These are phyloP conservation scores for Dromiciops gliroides DNA, from an alignment of 2,113 vertebrate species.

Conservation along the genomic window DNA sequence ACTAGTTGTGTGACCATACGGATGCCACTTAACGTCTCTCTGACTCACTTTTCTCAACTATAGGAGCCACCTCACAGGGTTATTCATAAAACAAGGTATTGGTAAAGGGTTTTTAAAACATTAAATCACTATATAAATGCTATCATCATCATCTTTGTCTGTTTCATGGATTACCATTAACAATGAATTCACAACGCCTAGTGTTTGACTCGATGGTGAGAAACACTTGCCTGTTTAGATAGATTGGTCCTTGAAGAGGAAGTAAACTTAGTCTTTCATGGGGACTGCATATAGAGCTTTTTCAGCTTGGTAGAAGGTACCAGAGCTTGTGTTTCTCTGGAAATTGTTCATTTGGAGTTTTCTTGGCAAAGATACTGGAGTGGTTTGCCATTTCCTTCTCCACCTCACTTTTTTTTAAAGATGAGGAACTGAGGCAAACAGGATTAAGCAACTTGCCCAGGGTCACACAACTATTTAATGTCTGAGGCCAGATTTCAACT, in stretches of 20 bases:
- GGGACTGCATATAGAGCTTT: not conserved
- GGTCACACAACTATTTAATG: not conserved
- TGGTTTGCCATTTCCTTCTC: not conserved
- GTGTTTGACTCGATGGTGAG: not conserved
- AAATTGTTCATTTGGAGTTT: not conserved
- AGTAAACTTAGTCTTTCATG: not conserved
- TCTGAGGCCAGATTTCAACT: not conserved
- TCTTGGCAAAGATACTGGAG: not conserved
- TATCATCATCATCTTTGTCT: not conserved
- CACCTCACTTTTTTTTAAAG: not conserved
- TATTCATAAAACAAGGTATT: not conserved
- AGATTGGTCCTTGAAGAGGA: not conserved
- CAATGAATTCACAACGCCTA: not conserved
- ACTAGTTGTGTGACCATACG: not conserved
- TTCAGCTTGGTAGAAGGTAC: not conserved
- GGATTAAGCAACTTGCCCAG: not conserved
- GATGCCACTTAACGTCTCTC: not conserved
- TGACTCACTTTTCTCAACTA: not conserved
- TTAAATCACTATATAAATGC: not conserved
- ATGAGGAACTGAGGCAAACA: not conserved
- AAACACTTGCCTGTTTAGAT: not conserved
- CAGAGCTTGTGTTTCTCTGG: not conserved
- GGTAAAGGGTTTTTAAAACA: not conserved
- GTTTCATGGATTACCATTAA: not conserved
- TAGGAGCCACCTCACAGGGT: not conserved